phyloP scores from a whole-genome alignment of 2,113 vertebrate genomes.

The Cranoglanis bouderius region DNA sequence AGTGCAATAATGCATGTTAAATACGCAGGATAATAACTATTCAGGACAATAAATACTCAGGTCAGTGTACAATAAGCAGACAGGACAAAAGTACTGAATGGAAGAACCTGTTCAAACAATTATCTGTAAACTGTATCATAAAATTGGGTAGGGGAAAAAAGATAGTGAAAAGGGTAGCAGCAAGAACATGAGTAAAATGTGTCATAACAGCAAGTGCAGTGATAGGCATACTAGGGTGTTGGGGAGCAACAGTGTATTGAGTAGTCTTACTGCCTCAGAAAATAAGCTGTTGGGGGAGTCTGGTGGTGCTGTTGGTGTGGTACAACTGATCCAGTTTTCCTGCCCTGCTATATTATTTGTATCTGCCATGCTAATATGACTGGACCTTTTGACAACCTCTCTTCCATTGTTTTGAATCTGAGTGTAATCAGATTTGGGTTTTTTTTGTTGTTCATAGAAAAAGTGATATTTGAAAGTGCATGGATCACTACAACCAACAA shows the following conservation, averaged over 20 bases:
- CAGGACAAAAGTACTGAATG: not conserved
- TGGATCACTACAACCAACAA: no score
- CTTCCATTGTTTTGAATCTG: no score
- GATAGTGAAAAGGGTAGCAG: not conserved
- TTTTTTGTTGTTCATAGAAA: no score
- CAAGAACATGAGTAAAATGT: not conserved
- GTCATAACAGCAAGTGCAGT: not conserved
- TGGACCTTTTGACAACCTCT: no score
- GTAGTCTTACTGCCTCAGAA: not conserved
- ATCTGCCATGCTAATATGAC: no score
- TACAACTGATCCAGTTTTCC: no score
- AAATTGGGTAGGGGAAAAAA: not conserved
- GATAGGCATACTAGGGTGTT: not conserved
- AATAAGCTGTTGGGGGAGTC: not conserved
- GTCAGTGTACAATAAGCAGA: no score
- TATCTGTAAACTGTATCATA: not conserved
- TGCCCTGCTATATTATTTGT: no score
- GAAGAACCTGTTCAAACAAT: not conserved
- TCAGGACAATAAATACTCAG: no score
- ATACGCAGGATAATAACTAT: not conserved
- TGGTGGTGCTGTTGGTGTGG: not conserved
- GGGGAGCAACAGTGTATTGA: not conserved
- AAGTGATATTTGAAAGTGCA: no score
- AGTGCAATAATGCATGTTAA: not conserved
- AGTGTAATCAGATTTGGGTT: no score